Evolutionary conservation across 2,888 invertebrate species (phyloP).

Genomic region (Epinotia demarniana): DNA sequence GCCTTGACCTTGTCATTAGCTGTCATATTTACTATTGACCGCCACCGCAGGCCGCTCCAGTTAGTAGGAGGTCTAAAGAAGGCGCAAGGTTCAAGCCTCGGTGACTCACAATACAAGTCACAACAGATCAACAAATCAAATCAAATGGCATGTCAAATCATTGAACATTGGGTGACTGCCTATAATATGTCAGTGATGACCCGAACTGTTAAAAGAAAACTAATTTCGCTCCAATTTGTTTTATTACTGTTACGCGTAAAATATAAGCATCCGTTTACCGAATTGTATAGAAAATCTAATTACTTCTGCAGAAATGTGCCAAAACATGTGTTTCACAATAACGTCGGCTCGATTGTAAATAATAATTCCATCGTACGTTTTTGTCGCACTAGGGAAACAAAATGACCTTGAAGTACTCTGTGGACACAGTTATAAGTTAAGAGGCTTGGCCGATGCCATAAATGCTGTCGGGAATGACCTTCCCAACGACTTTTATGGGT

Average conservation of each 20-base stretch:
- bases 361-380: background rate
- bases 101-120: no score
- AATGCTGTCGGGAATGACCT: constrained; percentile 36
- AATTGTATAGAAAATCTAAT: background rate
- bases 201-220: background rate
- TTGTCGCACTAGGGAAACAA: background rate
- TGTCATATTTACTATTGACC: no score
- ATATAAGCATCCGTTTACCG: background rate
- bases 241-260: background rate
- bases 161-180: no score
- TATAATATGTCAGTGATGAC: no score
- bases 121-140: no score
- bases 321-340: background rate
- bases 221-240: background rate
- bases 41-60: no score
- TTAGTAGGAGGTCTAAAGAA: no score
- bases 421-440: constrained; percentile 27
- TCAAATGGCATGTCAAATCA: no score
- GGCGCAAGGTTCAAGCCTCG: no score
- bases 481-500: constrained; percentile 36
- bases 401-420: constrained; percentile 19
- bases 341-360: background rate
- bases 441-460: constrained; percentile 38
- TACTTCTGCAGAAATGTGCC: background rate
- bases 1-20: no score